Conservation (phyloP, 2,113 vertebrate species). For the Hassar affinis region DNA sequence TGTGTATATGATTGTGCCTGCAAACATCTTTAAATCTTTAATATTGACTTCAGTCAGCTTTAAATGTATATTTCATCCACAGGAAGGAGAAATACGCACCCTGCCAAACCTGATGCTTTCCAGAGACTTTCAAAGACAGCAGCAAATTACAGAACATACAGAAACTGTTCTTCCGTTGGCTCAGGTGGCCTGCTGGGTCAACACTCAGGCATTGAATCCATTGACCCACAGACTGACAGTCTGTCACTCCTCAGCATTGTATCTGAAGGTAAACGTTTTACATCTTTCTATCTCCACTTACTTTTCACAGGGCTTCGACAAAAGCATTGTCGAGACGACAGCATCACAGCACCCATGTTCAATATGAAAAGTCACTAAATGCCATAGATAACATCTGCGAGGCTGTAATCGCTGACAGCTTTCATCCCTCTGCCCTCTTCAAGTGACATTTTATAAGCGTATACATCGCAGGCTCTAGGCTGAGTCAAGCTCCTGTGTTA, state of each 20-base stretch:
- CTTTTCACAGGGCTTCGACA: neutral
- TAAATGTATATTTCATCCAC: neutral
- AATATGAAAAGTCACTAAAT: conserved; percentile 33
- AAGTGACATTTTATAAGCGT: conserved; percentile 30
- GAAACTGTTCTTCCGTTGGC: neutral
- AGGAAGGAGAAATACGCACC: neutral
- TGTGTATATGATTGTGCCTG: neutral
- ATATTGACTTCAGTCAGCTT: neutral
- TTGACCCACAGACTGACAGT: conserved; percentile 15
- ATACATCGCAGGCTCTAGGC: conserved; percentile 1
- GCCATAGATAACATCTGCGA: conserved; percentile 26
- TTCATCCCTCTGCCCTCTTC: conserved; percentile 20
- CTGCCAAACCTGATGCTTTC: neutral
- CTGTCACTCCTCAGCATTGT: neutral
- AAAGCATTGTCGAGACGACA: conserved; percentile 11
- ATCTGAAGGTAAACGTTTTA: conserved; percentile 17
- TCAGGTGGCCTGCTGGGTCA: neutral
- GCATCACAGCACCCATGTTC: conserved; percentile 9
- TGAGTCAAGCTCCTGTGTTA: neutral
- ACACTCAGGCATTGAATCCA: conserved; percentile 14
- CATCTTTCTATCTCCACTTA: conserved; percentile 19
- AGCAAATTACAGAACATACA: neutral
- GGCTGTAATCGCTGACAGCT: conserved; percentile 12
- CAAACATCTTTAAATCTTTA: neutral
- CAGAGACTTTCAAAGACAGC: neutral